Base-by-base conservation (phyloP, 92 coral and sea anemone species). In the Galaxea fascicularis region DNA sequence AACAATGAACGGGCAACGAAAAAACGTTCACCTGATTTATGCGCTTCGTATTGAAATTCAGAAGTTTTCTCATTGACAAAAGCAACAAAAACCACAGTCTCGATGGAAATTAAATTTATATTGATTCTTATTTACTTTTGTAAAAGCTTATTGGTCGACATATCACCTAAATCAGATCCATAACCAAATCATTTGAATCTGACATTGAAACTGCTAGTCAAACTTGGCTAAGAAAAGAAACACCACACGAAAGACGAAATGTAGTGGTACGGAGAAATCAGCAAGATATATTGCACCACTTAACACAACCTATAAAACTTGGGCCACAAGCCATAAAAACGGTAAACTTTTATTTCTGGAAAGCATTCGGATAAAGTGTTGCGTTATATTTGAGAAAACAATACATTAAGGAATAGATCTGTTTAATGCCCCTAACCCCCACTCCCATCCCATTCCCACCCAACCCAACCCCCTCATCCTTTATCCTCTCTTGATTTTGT, bases 1-100 rank as follows among this genome's bases (percentile, higher is more conserved):
- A 49, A 12, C 13, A 21, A 20, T 24, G 17, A 3, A 13, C 24
- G 14, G 4, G 27, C 4, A 63, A 27, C 68, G 41, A 24, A 16
- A 63, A 13, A 25, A 63, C 31, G 10, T 9, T 25, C 11, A 21
- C 22, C 11, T 21, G 57, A 21, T 20, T 49, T 18, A 51, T 8
- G 20, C 17, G 63, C 20, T 41, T 15, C 47, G 29, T 26, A 5
- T 28, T 21, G 17, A 31, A 49, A 30, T 51, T 35, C 21, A 29
- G 53, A 49, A 20, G 4, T 29, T 22, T 62, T 8, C 20, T 14
- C 17, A 78, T 46, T 27, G 25, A 63, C n/a, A 0, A 67, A 52
- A 22, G 51, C 66, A 18, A 31, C 8, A 21, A 82, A 82, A 82
- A 82, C 86, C 86, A 60, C 86, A 70, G 56, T 39, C 24, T 65